phyloP scores from a whole-genome alignment of 1,140 invertebrate species.

The Cotesia vestalis region DNA sequence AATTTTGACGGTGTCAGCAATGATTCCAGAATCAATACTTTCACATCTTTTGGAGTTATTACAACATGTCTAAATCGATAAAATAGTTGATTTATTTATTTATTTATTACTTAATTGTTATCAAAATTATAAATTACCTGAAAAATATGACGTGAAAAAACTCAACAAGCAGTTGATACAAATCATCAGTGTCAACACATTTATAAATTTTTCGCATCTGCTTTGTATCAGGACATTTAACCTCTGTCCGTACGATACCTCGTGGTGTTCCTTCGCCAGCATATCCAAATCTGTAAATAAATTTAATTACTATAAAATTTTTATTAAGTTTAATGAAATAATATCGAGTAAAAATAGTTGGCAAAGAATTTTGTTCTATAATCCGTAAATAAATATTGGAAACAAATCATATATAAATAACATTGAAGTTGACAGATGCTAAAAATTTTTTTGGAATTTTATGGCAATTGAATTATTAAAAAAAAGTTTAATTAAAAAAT shows the following conservation, averaged over 20 bases:
- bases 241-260: conserved; percentile 84
- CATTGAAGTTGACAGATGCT: too few relatives aligned
- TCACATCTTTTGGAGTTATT: conserved; percentile 91
- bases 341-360: too few relatives aligned
- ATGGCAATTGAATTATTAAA: too few relatives aligned
- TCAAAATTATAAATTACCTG: conserved; percentile 69
- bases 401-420: conserved; percentile 27
- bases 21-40: conserved; percentile 91
- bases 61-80: conserved; percentile 77
- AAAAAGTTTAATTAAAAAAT: too few relatives aligned
- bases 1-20: conserved; percentile 83
- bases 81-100: background rate
- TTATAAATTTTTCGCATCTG: conserved; percentile 75
- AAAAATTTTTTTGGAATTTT: too few relatives aligned
- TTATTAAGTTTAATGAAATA: too few relatives aligned
- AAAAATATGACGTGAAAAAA: conserved; percentile 91
- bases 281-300: conserved; percentile 83
- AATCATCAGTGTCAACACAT: conserved; percentile 76
- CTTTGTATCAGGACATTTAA: conserved; percentile 74
- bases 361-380: background rate
- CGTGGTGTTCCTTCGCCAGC: conserved; percentile 86
- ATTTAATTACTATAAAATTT: conserved; percentile 11
- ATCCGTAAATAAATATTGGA: background rate
- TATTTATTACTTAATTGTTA: background rate
- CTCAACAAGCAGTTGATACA: conserved; percentile 87